Evolutionary conservation across 2,797 vertebrate genomes (phyloP), one percentile per base, ranked within the genome.

Genomic region (Falco columbarius): DNA sequence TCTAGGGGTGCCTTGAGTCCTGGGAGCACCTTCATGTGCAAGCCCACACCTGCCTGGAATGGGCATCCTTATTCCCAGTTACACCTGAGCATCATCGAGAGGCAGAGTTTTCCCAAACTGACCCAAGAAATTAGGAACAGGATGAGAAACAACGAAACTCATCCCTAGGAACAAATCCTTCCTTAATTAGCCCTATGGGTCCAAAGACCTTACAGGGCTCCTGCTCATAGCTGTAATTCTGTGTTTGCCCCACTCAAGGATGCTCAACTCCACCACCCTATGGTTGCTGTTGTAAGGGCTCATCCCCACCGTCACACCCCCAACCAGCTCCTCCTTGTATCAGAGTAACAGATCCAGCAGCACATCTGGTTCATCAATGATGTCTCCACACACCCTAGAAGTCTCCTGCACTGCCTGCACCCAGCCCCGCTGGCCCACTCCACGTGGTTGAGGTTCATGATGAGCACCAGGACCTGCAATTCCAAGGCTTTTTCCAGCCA

Each of bases 371-470:
- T 73, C 61, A n/a, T 3, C 38, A 38, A n/a, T 15, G 34, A 68
- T 30, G 34, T 55, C 26, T 62, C 56, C 26, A 17, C 46, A 29
- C 0, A 1, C 27, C 38, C 46, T 54, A 29, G n/a, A 59, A 54
- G 52, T 59, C 52, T 81, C 52, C 52, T 22, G 30, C 22, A 32
- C 51, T 56, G 56, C 56, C 36, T 36, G 42, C 32, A 62, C 42
- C 26, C 29, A 62, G 55, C 9, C 47, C 34, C 0, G 0, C 10
- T 23, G 49, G 36, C 29, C 29, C n/a, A n/a, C 19, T 7, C 2
- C 9, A 17, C 8, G 20, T 51, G 17, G 20, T 5, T 18, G 23
- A 44, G 16, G 27, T n/a, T 61, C 55, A 62, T 38, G 47, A 44
- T 56, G 27, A 86, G 13, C 55, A 56, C 19, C 75, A 72, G 16